A percentile compares a stretch with the other conserved stretches of the same genome.
Evolutionary conservation across 2,797 vertebrate species (phyloP).

Genomic region (Percopsis omiscomaycus): DNA sequence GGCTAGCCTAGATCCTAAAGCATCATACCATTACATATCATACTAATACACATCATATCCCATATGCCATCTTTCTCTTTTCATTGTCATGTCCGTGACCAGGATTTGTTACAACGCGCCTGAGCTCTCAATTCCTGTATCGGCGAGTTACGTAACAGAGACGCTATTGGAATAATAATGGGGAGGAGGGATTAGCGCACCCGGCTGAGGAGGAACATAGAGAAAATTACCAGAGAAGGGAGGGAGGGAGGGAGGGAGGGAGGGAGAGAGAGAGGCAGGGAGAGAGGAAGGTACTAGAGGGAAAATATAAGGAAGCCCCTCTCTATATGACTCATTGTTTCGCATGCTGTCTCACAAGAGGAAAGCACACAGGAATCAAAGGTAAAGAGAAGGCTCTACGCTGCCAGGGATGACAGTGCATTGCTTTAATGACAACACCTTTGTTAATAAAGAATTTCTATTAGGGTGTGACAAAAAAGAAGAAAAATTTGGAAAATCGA

Average conservation of each 20-base stretch:
- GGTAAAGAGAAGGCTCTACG: no score
- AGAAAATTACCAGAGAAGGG: constrained; percentile 7
- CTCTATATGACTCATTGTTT: constrained; percentile 63
- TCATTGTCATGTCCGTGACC: constrained; percentile 47
- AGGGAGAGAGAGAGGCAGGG: constrained; percentile 29
- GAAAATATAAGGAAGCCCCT: constrained; percentile 65
- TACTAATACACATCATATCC: neutral
- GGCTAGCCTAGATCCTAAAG: no score
- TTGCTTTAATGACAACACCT: no score
- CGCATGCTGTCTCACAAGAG: constrained; percentile 32
- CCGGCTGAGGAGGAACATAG: constrained; percentile 49
- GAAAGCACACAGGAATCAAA: constrained; percentile 24
- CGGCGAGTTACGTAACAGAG: constrained; percentile 68
- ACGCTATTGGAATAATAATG: constrained; percentile 74
- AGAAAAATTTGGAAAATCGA: no score
- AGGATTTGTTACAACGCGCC: constrained; percentile 62
- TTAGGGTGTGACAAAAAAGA: no score
- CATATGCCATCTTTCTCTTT: constrained; percentile 2
- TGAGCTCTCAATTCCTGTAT: constrained; percentile 65
- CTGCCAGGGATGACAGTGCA: no score
- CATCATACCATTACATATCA: no score
- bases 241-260: constrained; percentile 10
- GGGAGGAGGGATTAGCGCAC: constrained; percentile 68
- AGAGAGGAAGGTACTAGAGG: constrained; percentile 22
- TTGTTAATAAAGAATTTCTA: no score